Base-by-base conservation (phyloP, 2,888 invertebrate species). In the Xestobium rufovillosum region DNA sequence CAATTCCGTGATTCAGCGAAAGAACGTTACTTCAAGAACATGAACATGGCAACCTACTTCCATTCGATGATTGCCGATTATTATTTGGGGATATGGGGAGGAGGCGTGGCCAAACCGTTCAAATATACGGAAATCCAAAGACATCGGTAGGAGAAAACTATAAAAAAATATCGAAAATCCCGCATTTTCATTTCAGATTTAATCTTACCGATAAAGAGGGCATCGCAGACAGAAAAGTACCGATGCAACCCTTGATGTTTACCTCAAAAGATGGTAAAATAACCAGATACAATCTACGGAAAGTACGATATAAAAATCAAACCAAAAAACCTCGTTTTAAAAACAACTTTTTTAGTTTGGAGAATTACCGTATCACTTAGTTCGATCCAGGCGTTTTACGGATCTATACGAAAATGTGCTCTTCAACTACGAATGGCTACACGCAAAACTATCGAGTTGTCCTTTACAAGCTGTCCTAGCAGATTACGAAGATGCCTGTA, bases 1-100 rank as follows among this genome's bases (percentile, higher is more conserved):
- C 95, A 96, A 67, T 97, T 97, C 66, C 74, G 91, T 1, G 92
- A 94, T 57, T 83, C 96, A 0, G 95, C 96, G 0, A 80, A 82
- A 35, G 95, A 96, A 62, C 69, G 96, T 30, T 98, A 97, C 67
- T 96, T 98, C 69, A 91, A 91, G 64, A 96, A 97, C 58, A 83
- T 92, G 77, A 94, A 94, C 63, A 89, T 94, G 83, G 88, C 92
- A 0, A 84, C 84, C 67, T 92, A 94, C 61, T 95, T 96, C 60
- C 97, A 98, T 61, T 94, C 95, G 0, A 90, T 89, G 72, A 92
- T 96, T 47, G 95, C 97, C 1, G 97, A 98, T 66, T 98, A 97
- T 61, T 98, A 92, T 62, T 70, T 96, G 13, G 96, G 96, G 1
- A 89, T 91, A 38, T 96, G 95, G 94, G 96, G 95, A 1, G 89